Conservation (phyloP, 2,888 invertebrate species). For the Platerodrilus igneus region DNA sequence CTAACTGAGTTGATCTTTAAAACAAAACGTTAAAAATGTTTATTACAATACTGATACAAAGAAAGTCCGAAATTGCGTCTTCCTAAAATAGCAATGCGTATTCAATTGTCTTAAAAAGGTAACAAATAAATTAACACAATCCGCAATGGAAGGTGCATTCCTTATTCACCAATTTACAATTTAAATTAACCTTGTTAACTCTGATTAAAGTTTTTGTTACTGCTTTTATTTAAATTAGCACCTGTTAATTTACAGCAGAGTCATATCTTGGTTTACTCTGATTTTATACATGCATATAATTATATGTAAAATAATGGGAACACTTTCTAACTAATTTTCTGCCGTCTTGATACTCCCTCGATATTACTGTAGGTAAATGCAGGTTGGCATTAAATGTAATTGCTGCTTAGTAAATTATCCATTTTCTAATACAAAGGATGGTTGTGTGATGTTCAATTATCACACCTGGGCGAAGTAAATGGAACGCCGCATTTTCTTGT, state of each 20-base stretch:
- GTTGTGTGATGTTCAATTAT: too few species aligned
- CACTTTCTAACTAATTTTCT: slow-evolving; percentile 18
- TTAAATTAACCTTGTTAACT: slow-evolving; percentile 8
- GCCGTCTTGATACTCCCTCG: slow-evolving; percentile 6
- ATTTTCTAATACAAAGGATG: slow-evolving; percentile 2
- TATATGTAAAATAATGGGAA: slow-evolving; percentile 16
- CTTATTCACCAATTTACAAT: slow-evolving; percentile 11
- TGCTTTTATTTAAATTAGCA: slow-evolving; percentile 11
- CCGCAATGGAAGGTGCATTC: too few species aligned
- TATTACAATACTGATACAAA: too few species aligned
- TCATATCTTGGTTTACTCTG: slow-evolving; percentile 6
- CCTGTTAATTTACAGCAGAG: slow-evolving; percentile 9
- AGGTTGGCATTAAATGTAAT: slow-evolving; percentile 9
- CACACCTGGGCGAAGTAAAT: too few species aligned
- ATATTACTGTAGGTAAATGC: neutral
- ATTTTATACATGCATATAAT: slow-evolving; percentile 7
- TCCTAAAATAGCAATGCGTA: too few species aligned
- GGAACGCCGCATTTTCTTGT: too few species aligned
- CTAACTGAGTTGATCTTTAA: too few species aligned
- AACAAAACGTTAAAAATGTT: too few species aligned
- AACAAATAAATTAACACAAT: too few species aligned
- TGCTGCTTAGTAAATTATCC: slow-evolving; percentile 5
- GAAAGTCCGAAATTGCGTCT: too few species aligned
- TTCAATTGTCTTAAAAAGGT: too few species aligned
- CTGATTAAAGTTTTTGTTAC: slow-evolving; percentile 8